Percentiles rank a stretch among this genome's conserved stretches.
Evolutionary conservation across 2,113 vertebrate species (phyloP).

Genomic region (Aptenodytes forsteri): DNA sequence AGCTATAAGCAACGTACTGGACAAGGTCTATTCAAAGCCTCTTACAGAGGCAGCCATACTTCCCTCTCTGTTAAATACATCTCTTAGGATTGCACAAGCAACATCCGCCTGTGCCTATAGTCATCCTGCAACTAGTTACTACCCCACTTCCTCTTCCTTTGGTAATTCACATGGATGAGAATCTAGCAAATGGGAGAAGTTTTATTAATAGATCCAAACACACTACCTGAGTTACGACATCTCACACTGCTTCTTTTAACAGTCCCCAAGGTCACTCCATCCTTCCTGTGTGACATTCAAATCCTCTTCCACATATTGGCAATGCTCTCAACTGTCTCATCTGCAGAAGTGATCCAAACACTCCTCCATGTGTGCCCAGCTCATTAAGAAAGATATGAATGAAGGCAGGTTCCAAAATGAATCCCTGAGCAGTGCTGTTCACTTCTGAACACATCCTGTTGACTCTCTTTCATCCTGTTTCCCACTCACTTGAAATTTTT

Average conservation of each 20-base stretch:
- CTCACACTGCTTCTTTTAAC: background rate
- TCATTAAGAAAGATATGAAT: background rate
- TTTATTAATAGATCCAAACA: background rate
- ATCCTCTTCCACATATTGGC: background rate
- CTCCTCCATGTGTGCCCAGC: background rate
- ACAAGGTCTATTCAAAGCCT: background rate
- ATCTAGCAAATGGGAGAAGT: background rate
- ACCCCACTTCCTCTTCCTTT: slow-evolving; percentile 13
- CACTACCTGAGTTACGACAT: background rate
- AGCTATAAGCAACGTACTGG: background rate
- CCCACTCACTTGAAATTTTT: background rate
- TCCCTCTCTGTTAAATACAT: slow-evolving; percentile 12
- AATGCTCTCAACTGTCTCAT: background rate
- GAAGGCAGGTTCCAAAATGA: background rate
- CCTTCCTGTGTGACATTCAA: background rate
- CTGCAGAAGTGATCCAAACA: background rate
- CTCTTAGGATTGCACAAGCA: background rate
- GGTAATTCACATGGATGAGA: background rate
- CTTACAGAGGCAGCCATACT: fast-evolving
- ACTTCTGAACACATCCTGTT: background rate
- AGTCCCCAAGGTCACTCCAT: background rate
- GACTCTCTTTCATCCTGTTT: background rate
- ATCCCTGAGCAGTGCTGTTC: background rate
- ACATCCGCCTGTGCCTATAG: background rate
- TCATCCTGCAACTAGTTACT: background rate